Evolutionary conservation across 2,888 invertebrate species (phyloP), one percentile per base, ranked within the genome.

Genomic region (Orthosia incerta): DNA sequence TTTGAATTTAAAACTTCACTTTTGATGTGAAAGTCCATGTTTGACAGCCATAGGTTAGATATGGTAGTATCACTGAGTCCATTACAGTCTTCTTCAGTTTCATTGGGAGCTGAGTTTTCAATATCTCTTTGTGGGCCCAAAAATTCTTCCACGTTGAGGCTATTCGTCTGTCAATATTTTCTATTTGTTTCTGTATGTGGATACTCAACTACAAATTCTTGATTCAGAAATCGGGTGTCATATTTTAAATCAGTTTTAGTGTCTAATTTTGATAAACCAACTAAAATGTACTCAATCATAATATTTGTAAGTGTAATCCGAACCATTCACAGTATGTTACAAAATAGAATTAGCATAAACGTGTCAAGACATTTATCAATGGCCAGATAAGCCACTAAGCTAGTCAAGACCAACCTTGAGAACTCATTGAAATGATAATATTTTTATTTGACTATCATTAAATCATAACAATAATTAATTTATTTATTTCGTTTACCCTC

Each of bases 331-430:
- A 15, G 15, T 50, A 18, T 2, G 12, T 74, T 31, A 69, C 56
- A 45, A 46, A 59, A 59, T 13, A 39, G 48, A 39, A 71, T 48
- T 79, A 15, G 1, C 57, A 59, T 79, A 39, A 11, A 18, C 7
- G 23, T 0, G 46, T 31, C 46, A 18, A 51, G n/a, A 20, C 13
- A 53, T 74, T 45, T 26, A 71, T 53, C 51, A 48, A 53, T 15
- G 13, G 5, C 26, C 13, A 71, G 79, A 74, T 74, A 51, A 74
- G 16, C 13, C 4, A 18, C 20, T 18, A 39, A 45, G 15, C 15
- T 15, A 48, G 16, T 31, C 23, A 48, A 53, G 13, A n/a, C 2
- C 16, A 53, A 59, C 72, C 79, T 72, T 74, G 79, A 53, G 51
- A 60, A 20, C 26, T 48, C n/a, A 59, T 26, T 48, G 12, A 48